Evolutionary conservation across 1,140 invertebrate species (phyloP), one percentile per base, ranked within the genome.

Genomic region (Anastrepha obliqua): DNA sequence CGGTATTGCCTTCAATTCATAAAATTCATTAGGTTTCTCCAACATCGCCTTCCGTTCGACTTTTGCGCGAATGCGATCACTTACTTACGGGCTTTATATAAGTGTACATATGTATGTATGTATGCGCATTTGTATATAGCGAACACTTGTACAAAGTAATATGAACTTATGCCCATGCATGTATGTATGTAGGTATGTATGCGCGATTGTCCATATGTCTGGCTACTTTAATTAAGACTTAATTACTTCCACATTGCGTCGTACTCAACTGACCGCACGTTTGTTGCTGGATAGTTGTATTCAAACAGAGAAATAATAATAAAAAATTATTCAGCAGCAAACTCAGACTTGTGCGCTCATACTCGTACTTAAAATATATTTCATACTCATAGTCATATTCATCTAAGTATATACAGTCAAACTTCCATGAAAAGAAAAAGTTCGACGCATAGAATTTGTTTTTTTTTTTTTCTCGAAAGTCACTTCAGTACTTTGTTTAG

Each of bases 171-270:
- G 29, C 29, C 29, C 29, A 29, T 17, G 9, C 2, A 13, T 29
- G 17, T 55, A 2, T 70, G 9, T 70, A 44, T 44, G 6, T 29
- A 44, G 7, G n/a, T 81, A 20, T 58, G n/a, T 29, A 2, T 74
- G 70, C 17, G 15, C 3, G 67, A 8, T n/a, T 55, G 74, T 29
- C n/a, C 13, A 9, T 81, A 20, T 55, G 8, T 17, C n/a, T 74
- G 47, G 17, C 47, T 81, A 81, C 74, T 55, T 81, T 81, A 81
- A 81, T 81, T 81, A 81, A 81, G 47, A 81, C 74, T 81, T 81
- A 81, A 81, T 81, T 81, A 81, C 74, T 81, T 81, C 74, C 74
- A 81, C 74, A 81, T 81, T 81, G 74, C 74, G 47, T 81, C 74
- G 74, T 81, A 55, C 74, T 81, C 74, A 81, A 81, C 74, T 81